Percentiles rank a stretch among this genome's conserved stretches.
Conservation (phyloP, 2,888 invertebrate species). For the Camponotus fellah region DNA sequence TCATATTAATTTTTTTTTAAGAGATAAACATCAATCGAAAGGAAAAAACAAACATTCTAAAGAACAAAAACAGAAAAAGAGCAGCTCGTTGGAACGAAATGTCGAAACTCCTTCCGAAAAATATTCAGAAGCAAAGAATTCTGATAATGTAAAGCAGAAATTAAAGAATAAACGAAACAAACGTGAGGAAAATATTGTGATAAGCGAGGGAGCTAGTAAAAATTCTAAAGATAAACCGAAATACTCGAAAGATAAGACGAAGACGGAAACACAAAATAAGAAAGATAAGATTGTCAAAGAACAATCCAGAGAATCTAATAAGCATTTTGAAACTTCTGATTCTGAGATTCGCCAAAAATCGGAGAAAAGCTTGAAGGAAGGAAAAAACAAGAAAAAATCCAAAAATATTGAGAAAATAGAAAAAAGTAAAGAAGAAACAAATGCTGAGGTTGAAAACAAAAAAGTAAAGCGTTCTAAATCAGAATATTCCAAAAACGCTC, state of each 20-base stretch:
- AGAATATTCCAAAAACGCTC: constrained; percentile 21
- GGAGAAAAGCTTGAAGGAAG: constrained; percentile 57
- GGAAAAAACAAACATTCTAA: constrained; percentile 54
- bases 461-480: constrained; percentile 26
- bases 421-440: background rate
- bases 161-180: constrained; percentile 61
- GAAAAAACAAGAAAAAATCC: constrained; percentile 55
- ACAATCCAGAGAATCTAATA: constrained; percentile 18
- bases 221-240: constrained; percentile 7
- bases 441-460: constrained; percentile 29
- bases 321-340: constrained; percentile 33
- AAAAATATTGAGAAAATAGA: constrained; percentile 41
- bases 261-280: constrained; percentile 40
- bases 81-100: constrained; percentile 33
- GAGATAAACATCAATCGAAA: constrained; percentile 39
- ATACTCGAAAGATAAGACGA: constrained; percentile 53
- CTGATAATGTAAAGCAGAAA: constrained; percentile 49
- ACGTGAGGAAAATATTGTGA: constrained; percentile 43
- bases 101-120: constrained; percentile 13
- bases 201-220: background rate
- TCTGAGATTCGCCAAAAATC: constrained; percentile 32
- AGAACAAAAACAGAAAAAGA: constrained; percentile 57
- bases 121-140: constrained; percentile 10
- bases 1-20: constrained; percentile 19
- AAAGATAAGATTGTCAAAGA: constrained; percentile 1